These are phyloP conservation scores for Dorcus parallelipipedus DNA, from an alignment of 2,888 invertebrate genomes.

Conservation along the genomic window DNA sequence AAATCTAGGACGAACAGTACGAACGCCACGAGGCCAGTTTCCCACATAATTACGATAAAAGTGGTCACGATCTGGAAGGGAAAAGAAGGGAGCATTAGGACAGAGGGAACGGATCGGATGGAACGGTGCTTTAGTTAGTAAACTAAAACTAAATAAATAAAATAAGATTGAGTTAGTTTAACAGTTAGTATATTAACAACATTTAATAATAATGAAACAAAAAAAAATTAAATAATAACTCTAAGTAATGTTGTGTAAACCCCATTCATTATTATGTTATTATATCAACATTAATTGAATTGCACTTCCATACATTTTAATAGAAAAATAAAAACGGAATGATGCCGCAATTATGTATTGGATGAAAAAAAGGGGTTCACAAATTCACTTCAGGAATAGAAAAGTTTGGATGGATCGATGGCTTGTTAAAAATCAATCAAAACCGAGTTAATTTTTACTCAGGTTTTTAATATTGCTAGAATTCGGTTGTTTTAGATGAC, in stretches of 20 bases:
- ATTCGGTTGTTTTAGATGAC: too few species aligned
- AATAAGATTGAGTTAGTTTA: slow-evolving; percentile 9
- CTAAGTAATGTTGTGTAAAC: not conserved
- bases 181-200: slow-evolving; percentile 10
- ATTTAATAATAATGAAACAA: slow-evolving; percentile 4
- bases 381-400: too few species aligned
- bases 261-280: not conserved
- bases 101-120: slow-evolving; percentile 11
- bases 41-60: slow-evolving; percentile 25
- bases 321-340: too few species aligned
- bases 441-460: too few species aligned
- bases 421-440: too few species aligned
- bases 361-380: too few species aligned
- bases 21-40: slow-evolving; percentile 36
- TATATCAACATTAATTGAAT: too few species aligned
- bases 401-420: too few species aligned
- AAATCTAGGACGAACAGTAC: slow-evolving; percentile 38
- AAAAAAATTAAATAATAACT: slow-evolving; percentile 5
- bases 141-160: slow-evolving; percentile 11
- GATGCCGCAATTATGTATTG: too few species aligned
- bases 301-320: too few species aligned
- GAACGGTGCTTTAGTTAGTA: slow-evolving; percentile 14
- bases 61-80: slow-evolving; percentile 33
- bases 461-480: too few species aligned
- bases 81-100: slow-evolving; percentile 18